Base-by-base conservation (phyloP, 2,888 invertebrate genomes). In the Smittia aterrima region DNA sequence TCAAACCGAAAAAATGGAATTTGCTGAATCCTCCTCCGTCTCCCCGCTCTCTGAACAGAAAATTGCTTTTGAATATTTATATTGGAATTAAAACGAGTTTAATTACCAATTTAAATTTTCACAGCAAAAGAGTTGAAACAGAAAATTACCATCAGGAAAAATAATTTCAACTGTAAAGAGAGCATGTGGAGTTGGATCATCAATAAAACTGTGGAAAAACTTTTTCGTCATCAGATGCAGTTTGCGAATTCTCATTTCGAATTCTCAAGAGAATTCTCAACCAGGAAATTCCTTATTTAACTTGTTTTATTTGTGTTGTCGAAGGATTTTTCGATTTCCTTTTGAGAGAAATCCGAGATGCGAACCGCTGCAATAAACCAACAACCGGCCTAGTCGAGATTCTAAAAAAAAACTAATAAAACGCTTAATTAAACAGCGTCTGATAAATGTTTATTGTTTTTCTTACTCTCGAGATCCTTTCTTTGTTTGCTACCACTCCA, bases 341-440 rank as follows among this genome's bases (percentile, higher is more conserved):
- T 38, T 47, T 11, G 47, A 47, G 16, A 47, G 20, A 58, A 58
- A 58, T 20, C 4, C 20, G 18, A 18, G 22, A 18, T 58, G 58
- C 22, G 58, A 20, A 58, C 58, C 58, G 58, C 16, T 58, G 58
- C 58, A 58, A 18, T 18, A 22, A 20, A 58, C n/a, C 3, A 58
- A 47, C 47, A 13, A 4, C n/a, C 11, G 16, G 16, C 4, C n/a
- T n/a, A n/a, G n/a, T n/a, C n/a, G 32, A 58, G 18, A 58, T 16
- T 11, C 58, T 22, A 47, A 11, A 47, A 38, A 47, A 3, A 13
- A 66, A 32, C 66, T 38, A 41, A 67, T 41, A 41, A 67, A 67
- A 67, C 22, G 67, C 67, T 22, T 67, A 67, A 67, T 67, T 67
- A 67, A 67, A 67, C 67, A 18, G 6, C 18, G 9, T 58, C 22